Percentiles rank a stretch among this genome's conserved stretches.
These are phyloP conservation scores for Raillietiella orientalis DNA, from an alignment of 2,888 invertebrate genomes.

Conservation along the genomic window DNA sequence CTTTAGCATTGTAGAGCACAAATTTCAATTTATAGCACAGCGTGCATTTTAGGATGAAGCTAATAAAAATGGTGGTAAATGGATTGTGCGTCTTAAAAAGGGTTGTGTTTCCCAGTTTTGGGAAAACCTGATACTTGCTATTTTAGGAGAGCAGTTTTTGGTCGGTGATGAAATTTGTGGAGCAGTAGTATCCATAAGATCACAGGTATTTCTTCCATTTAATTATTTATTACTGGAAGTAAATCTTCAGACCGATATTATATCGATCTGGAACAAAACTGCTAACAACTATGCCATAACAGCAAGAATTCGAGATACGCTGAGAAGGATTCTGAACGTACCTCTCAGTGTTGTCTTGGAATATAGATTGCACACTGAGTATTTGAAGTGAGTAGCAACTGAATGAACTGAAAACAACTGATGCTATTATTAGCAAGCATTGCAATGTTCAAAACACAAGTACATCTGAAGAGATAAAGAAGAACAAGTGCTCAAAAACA, in stretches of 20 bases:
- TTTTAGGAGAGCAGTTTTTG: conserved; percentile 96
- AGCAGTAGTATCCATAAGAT: conserved; percentile 74
- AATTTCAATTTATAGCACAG: not conserved
- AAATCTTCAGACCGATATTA: conserved; percentile 75
- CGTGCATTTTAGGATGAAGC: conserved; percentile 35
- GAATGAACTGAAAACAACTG: too few species aligned
- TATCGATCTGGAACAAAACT: conserved; percentile 89
- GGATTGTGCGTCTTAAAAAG: conserved; percentile 82
- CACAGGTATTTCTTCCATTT: conserved; percentile 25
- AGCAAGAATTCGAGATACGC: conserved; percentile 67
- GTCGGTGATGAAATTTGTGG: conserved; percentile 96
- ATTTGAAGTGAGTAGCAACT: conserved; percentile 13
- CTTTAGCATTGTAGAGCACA: not conserved
- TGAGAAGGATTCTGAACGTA: conserved; percentile 76
- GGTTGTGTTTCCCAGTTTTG: conserved; percentile 81
- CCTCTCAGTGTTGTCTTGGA: conserved; percentile 74
- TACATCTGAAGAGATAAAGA: too few species aligned
- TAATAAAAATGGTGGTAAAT: conserved; percentile 87
- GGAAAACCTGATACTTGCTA: conserved; percentile 94
- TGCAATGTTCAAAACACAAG: too few species aligned
- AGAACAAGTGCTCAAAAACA: too few species aligned
- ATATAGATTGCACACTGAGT: conserved; percentile 28
- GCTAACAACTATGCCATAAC: conserved; percentile 64
- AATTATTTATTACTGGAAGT: conserved; percentile 8
- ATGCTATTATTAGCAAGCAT: too few species aligned